These are phyloP conservation scores for Neoscelio sp. DNA, from an alignment of 2,888 invertebrate genomes.

Conservation along the genomic window DNA sequence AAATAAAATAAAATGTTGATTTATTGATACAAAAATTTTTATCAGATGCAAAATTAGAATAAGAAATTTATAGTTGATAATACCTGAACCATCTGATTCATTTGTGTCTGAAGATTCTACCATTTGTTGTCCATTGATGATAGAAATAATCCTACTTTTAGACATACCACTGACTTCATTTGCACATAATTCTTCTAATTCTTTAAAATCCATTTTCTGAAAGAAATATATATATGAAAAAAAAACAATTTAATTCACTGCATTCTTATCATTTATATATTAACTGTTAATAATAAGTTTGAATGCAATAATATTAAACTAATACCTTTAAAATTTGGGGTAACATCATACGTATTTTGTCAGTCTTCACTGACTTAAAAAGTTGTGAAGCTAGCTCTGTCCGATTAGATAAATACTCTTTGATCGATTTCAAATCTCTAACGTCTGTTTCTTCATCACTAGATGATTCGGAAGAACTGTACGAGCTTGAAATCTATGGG, in stretches of 20 bases:
- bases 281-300: too few relatives aligned
- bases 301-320: neutral
- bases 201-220: slow-evolving; percentile 78
- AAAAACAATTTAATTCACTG: neutral
- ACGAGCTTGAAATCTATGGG: slow-evolving; percentile 52
- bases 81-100: slow-evolving; percentile 80
- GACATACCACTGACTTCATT: slow-evolving; percentile 81
- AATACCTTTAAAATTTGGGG: slow-evolving; percentile 80
- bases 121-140: slow-evolving; percentile 80
- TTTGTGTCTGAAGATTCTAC: slow-evolving; percentile 80
- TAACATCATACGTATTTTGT: slow-evolving; percentile 81
- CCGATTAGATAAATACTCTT: slow-evolving; percentile 78
- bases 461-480: slow-evolving; percentile 74
- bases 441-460: slow-evolving; percentile 79
- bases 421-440: slow-evolving; percentile 79
- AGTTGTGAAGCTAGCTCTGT: slow-evolving; percentile 79
- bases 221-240: slow-evolving; percentile 17
- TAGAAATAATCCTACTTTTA: slow-evolving; percentile 77
- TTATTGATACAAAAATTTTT: slow-evolving; percentile 3
- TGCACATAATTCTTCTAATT: slow-evolving; percentile 80
- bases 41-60: neutral
- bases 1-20: slow-evolving; percentile 4
- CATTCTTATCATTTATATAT: too few relatives aligned
- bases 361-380: slow-evolving; percentile 80
- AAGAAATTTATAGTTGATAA: neutral